Evolutionary conservation across 2,797 vertebrate genomes (phyloP).

Genomic region (Lepus oiostolus): DNA sequence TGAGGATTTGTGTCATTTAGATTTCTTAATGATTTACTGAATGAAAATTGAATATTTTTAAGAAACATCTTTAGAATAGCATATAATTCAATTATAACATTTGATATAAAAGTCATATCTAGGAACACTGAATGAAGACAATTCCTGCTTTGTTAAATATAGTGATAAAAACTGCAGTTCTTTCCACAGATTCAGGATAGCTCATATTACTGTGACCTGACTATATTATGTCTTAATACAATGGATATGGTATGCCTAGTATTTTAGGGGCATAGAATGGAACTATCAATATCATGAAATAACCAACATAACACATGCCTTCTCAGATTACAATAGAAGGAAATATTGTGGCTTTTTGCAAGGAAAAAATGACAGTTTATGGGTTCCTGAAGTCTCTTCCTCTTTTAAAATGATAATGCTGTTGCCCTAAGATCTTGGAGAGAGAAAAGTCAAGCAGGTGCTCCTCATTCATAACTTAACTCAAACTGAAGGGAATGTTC

Average conservation of each 20-base stretch:
- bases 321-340: neutral
- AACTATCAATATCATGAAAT: neutral
- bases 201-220: neutral
- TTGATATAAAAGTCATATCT: neutral
- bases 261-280: neutral
- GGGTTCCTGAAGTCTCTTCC: neutral
- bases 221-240: neutral
- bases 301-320: neutral
- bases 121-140: slow-evolving; percentile 12
- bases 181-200: neutral
- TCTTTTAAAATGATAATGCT: neutral
- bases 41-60: slow-evolving; percentile 48
- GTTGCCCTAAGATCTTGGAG: neutral
- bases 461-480: neutral
- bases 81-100: slow-evolving; percentile 44
- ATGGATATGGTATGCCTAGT: neutral
- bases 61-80: slow-evolving; percentile 33
- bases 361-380: neutral
- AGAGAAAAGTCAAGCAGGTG: no score
- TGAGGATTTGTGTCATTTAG: slow-evolving; percentile 17
- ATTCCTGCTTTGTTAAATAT: neutral
- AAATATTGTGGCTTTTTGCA: neutral
- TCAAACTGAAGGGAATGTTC: neutral
- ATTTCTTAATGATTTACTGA: slow-evolving; percentile 49
- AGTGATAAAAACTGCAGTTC: neutral